These are phyloP conservation scores for Romanomermis culicivorax DNA, from an alignment of 2,888 invertebrate genomes.

Conservation along the genomic window DNA sequence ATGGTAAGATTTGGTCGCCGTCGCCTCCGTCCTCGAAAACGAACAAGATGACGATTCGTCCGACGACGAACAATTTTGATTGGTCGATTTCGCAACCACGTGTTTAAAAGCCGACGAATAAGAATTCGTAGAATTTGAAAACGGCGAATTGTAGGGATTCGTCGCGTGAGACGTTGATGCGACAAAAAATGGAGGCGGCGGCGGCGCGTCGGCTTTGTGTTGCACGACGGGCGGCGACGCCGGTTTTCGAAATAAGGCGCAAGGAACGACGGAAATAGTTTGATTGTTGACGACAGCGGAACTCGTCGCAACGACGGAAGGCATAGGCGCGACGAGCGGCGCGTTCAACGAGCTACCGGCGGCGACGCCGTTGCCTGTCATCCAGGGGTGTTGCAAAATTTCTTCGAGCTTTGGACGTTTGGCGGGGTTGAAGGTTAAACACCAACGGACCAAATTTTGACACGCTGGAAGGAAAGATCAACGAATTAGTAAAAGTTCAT, in stretches of 20 bases:
- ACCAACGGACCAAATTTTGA: slow-evolving; percentile 37
- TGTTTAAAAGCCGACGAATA: not conserved
- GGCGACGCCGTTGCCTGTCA: slow-evolving; percentile 24
- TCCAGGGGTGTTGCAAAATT: slow-evolving; percentile 37
- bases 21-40: not conserved
- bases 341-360: too few relatives aligned
- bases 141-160: not conserved
- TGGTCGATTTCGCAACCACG: not conserved
- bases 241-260: not conserved
- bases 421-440: slow-evolving; percentile 34
- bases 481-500: not conserved
- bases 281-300: not conserved
- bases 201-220: too few relatives aligned
- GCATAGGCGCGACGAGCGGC: not conserved
- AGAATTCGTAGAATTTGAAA: not conserved
- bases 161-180: not conserved
- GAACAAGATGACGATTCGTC: too few relatives aligned
- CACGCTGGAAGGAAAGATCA: slow-evolving; percentile 36
- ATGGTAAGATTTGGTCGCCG: not conserved
- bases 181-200: too few relatives aligned
- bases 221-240: too few relatives aligned
- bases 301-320: not conserved
- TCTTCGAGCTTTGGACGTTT: slow-evolving; percentile 36
- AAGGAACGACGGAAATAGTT: not conserved
- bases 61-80: not conserved